Percentiles rank a stretch among this genome's conserved stretches.
Conservation (phyloP, 2,797 vertebrate species). For the Otolemur crassicaudatus region DNA sequence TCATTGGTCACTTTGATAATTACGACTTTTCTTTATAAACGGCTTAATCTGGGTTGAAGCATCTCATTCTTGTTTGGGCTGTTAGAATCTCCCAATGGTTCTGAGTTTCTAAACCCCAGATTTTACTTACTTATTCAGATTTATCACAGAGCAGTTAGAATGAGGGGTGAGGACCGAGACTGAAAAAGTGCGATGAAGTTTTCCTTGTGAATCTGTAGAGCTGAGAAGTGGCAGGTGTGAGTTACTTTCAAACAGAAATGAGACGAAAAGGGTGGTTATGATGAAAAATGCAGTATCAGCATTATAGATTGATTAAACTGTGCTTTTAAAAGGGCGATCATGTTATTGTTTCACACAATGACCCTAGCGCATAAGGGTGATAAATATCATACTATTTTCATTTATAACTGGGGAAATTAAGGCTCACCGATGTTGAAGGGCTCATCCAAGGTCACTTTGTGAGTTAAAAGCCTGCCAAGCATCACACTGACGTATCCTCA, state of each 20-base stretch:
- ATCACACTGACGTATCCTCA: fast-evolving
- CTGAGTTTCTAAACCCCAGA: background rate
- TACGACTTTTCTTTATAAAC: background rate
- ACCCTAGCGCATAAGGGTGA: background rate
- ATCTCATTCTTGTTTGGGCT: background rate
- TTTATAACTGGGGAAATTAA: background rate
- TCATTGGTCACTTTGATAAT: background rate
- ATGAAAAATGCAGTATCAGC: background rate
- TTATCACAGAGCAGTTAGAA: background rate
- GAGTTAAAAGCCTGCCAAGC: background rate
- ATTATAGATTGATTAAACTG: background rate
- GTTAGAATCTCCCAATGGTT: background rate
- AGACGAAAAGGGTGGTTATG: background rate
- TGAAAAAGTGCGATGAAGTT: background rate
- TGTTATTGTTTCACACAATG: background rate
- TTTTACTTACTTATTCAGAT: background rate
- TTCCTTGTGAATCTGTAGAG: background rate
- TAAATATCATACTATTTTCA: background rate
- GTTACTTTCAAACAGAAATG: background rate
- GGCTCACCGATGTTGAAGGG: background rate
- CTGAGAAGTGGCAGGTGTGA: background rate
- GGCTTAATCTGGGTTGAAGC: background rate
- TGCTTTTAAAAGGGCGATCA: background rate
- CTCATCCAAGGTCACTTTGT: background rate
- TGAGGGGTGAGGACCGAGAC: background rate